Conservation (phyloP, 2,888 invertebrate genomes). For the Melinaea menophilus region DNA sequence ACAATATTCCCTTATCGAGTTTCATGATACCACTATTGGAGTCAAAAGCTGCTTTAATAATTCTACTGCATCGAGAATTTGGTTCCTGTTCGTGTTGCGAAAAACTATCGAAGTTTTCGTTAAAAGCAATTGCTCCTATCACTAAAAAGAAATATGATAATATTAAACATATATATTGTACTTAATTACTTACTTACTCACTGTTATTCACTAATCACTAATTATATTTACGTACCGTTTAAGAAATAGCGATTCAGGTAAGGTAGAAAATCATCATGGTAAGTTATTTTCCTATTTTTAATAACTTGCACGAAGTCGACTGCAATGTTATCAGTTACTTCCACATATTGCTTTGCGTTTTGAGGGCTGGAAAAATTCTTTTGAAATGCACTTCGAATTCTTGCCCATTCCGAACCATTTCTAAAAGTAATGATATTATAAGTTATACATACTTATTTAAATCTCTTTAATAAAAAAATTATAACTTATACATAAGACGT, state of each 20-base stretch:
- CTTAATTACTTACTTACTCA: too few species aligned
- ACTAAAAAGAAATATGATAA: conserved; percentile 73
- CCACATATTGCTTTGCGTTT: conserved; percentile 82
- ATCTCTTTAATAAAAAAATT: too few species aligned
- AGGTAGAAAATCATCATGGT: conserved; percentile 80
- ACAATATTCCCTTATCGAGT: conserved; percentile 84
- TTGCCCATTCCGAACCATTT: conserved; percentile 91
- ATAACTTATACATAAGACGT: too few species aligned
- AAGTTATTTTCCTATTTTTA: conserved; percentile 41
- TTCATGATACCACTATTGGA: conserved; percentile 84
- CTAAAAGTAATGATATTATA: conserved; percentile 59
- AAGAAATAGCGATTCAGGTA: conserved; percentile 85
- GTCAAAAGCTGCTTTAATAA: conserved; percentile 84
- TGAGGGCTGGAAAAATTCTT: conserved; percentile 86
- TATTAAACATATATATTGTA: not conserved
- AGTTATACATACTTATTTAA: too few species aligned
- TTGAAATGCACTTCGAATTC: conserved; percentile 87
- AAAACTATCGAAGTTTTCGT: conserved; percentile 83
- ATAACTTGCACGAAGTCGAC: conserved; percentile 80
- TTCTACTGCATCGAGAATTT: conserved; percentile 80
- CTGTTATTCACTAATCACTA: not conserved
- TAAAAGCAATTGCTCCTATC: conserved; percentile 84
- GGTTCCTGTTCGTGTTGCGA: conserved; percentile 75
- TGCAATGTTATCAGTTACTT: conserved; percentile 80
- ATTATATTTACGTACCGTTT: conserved; percentile 80